Evolutionary conservation across 2,113 vertebrate species (phyloP).

Genomic region (Leucopternis melanops): DNA sequence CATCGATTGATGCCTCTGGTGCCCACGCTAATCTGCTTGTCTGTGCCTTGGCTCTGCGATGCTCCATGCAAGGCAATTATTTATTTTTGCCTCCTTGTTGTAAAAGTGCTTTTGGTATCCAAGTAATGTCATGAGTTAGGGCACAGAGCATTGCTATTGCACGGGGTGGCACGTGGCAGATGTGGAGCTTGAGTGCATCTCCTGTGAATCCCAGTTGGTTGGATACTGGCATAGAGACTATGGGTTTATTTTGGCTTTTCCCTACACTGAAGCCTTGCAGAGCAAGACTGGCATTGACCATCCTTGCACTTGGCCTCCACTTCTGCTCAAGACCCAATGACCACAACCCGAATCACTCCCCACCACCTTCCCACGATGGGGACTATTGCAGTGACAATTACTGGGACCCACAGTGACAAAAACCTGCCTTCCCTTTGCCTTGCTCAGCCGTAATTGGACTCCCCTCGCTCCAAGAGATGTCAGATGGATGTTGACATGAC

Average conservation of each 20-base stretch:
- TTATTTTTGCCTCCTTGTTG: not conserved
- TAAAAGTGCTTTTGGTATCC: not conserved
- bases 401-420: not conserved
- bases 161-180: not conserved
- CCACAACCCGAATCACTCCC: not conserved
- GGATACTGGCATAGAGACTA: not conserved
- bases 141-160: not conserved
- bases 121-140: not conserved
- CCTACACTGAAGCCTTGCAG: not conserved
- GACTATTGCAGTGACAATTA: not conserved
- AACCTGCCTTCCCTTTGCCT: not conserved
- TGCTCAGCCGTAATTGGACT: not conserved
- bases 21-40: not conserved
- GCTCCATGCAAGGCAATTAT: not conserved
- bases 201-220: not conserved
- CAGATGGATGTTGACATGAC: not conserved
- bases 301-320: not conserved
- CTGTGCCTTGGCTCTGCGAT: not conserved
- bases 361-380: not conserved
- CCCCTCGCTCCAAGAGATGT: not conserved
- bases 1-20: not conserved
- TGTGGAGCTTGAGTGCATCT: not conserved
- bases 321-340: not conserved
- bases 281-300: not conserved
- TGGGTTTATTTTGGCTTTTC: not conserved